Evolutionary conservation across 92 coral and sea anemone species (phyloP).

Genomic region (Porites evermanni): DNA sequence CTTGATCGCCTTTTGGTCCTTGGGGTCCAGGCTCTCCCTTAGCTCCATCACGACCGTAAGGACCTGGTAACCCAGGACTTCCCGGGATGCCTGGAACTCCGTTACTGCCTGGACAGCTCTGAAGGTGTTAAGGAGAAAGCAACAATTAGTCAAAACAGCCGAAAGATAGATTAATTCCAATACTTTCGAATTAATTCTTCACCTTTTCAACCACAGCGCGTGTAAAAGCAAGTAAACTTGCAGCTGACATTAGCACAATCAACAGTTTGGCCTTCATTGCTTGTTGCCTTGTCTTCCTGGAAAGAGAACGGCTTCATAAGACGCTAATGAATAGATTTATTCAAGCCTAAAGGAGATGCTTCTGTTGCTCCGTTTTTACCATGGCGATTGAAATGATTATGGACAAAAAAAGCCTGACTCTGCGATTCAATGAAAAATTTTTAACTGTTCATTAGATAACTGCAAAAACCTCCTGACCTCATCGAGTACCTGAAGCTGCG

Average conservation of each 20-base stretch:
- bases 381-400: too few relatives aligned
- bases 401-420: too few relatives aligned
- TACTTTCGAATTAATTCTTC: neutral
- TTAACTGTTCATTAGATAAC: too few relatives aligned
- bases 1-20: neutral
- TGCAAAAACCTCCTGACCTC: too few relatives aligned
- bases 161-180: too few relatives aligned
- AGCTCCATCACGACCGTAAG: constrained; percentile 18
- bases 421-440: too few relatives aligned
- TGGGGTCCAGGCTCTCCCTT: constrained; percentile 16
- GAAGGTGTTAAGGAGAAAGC: neutral
- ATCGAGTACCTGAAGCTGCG: too few relatives aligned
- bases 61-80: constrained; percentile 33
- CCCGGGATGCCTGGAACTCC: constrained; percentile 19
- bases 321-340: neutral
- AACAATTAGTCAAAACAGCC: too few relatives aligned
- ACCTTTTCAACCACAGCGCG: neutral
- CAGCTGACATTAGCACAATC: neutral
- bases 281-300: neutral
- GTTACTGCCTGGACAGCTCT: constrained; percentile 6
- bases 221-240: neutral
- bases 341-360: too few relatives aligned
- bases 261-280: neutral
- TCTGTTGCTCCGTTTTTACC: too few relatives aligned
- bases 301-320: neutral